Base-by-base conservation (phyloP, 2,113 vertebrate species). In the Gadus chalcogrammus region DNA sequence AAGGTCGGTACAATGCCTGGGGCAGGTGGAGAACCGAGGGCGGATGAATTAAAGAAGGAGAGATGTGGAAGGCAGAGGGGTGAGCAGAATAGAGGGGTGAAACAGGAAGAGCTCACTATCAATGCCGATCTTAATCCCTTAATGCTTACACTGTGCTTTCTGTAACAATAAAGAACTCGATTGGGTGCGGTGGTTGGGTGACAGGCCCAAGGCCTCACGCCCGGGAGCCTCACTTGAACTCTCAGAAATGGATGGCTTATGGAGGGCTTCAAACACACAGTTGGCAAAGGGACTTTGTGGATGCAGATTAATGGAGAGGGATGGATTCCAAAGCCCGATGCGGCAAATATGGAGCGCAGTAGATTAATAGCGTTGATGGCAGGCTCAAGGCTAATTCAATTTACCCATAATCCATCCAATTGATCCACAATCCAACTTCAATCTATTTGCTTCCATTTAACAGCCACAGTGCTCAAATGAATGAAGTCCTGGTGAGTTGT, bases 321-420 rank as follows among this genome's bases (percentile, higher is more conserved):
- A 1, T 1, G 53, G 53, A 2, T 42, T 28, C 38, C 63, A 31
- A n/a, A 65, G n/a, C 27, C 16, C 28, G 6, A 16, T 7, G 58
- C 71, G 67, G 70, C 63, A 16, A 66, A 31, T 12, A 62, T 15
- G 24, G 61, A 18, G 5, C 18, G 52, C 38, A n/a, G 7, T 4
- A 42, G 64, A 65, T 52, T 13, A 18, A 65, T 65, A 64, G 70
- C 60, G 64, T 67, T 9, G 35, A 67, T 11, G 61, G 65, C 64
- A 80, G 2, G 73, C 68, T 27, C 11, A 80, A 48, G 71, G 70
- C 64, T 73, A 68, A 76, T 86, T 76, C 65, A 76, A 77, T 79
- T 60, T 48, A 48, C 42, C 42, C 42, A 48, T 48, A 9, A 48
- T 24, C 22, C 22, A 76, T 86, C 75, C 65, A 76, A 77, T 79